Base-by-base conservation (phyloP, 2,888 invertebrate genomes). In the Trichogramma dendrolimi region DNA sequence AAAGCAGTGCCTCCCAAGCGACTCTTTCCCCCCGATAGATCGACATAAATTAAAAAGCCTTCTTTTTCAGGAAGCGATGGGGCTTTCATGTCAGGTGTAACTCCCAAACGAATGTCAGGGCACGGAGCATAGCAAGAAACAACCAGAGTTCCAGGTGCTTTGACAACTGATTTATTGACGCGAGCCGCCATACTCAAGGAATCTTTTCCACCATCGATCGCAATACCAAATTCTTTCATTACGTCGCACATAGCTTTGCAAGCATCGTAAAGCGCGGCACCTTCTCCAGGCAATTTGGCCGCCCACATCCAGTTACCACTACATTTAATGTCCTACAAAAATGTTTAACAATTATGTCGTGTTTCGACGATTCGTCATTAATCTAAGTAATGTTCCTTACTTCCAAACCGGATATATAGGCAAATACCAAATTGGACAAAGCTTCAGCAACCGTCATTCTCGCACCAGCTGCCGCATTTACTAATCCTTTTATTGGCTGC, bases 221-320 rank as follows among this genome's bases (percentile, higher is more conserved):
- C 97, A 38, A 96, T 87, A 44, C 90, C 94, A 2, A 97, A 81
- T 69, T 84, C 78, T 5, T 83, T 81, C 94, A 98, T 94, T 4
- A 94, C 84, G 4, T 82, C 80, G 75, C 96, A 95, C 86, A 97
- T 91, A 11, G 95, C 93, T 47, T 82, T 81, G 74, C 97, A 97
- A 0, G 98, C 94, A 65, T 88, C 88, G 66, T 89, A 90, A 40
- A 99, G 82, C 11, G 89, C 86, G 2, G 92, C 93, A 2, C 97
- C 98, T 78, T 96, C 97, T 0, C 91, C 93, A 0, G 91, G 89
- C 14, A 95, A 82, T 81, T 98, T 98, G 8, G 97, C 98, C 0
- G 96, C 90, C 98, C 98, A 99, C 99, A 99, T 99, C 98, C 98
- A 99, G 80, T 99, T 99, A n/a, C 94, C 98, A 48, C 95, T 96